Conservation (phyloP, 2,113 vertebrate species). For the Archocentrus centrarchus region DNA sequence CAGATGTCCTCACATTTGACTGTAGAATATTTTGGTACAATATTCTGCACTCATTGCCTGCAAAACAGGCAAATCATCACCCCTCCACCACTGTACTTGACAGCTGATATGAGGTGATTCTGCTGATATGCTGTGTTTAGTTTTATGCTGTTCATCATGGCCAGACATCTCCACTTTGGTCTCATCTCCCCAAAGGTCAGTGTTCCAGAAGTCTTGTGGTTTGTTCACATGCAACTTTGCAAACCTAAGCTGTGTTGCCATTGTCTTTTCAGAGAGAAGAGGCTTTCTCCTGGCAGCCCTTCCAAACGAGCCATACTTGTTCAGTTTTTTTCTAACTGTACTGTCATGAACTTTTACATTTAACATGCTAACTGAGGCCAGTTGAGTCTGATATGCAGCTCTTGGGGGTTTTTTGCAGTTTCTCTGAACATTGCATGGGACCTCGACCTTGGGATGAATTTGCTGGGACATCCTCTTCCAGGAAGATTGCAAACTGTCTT, state of each 20-base stretch:
- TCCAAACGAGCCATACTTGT: neutral
- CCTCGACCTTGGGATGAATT: neutral
- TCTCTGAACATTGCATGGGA: neutral
- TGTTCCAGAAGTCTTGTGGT: neutral
- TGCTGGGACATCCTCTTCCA: neutral
- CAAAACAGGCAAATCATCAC: neutral
- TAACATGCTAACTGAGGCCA: neutral
- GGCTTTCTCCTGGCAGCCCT: neutral
- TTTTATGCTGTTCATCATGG: neutral
- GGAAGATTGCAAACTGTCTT: neutral
- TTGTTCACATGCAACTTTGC: neutral
- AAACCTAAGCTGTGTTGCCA: neutral
- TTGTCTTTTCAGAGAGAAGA: neutral
- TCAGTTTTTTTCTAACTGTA: neutral
- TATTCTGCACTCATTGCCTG: neutral
- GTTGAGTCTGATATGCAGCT: neutral
- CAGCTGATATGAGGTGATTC: neutral
- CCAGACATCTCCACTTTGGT: neutral
- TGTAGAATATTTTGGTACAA: neutral
- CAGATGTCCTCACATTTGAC: neutral
- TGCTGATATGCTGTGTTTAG: no score
- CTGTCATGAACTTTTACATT: neutral
- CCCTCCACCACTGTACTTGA: neutral
- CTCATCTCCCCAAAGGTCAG: neutral
- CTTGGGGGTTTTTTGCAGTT: neutral